These are phyloP conservation scores for Ceratina japonica DNA, from an alignment of 1,140 invertebrate species.

Conservation along the genomic window DNA sequence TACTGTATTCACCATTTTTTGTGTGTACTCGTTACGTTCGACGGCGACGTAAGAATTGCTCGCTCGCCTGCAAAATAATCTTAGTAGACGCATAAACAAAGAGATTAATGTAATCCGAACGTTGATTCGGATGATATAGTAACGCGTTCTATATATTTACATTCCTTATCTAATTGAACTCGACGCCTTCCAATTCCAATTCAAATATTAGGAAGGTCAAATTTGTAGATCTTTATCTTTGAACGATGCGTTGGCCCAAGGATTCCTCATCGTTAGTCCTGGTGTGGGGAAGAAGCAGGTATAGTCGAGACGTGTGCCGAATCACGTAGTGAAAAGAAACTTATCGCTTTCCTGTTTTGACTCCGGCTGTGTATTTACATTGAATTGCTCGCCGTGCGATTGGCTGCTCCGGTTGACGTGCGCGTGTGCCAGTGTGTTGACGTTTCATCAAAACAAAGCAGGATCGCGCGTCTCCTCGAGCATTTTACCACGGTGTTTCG, in stretches of 20 bases:
- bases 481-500: conserved; percentile 67
- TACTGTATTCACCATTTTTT: not conserved
- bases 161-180: not conserved
- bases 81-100: too few relatives aligned
- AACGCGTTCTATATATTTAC: not conserved
- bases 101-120: not conserved
- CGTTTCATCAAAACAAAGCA: conserved; percentile 76
- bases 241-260: not conserved
- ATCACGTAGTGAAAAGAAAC: conserved; percentile 20
- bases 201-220: not conserved
- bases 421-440: conserved; percentile 68
- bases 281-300: not conserved
- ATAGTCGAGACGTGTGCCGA: not conserved
- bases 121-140: too few relatives aligned
- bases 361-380: conserved; percentile 64
- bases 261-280: not conserved
- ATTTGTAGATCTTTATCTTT: not conserved
- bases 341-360: conserved; percentile 39
- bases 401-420: conserved; percentile 61
- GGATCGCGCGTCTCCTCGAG: conserved; percentile 51
- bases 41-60: too few relatives aligned
- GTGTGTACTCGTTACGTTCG: not conserved
- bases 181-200: not conserved
- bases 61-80: too few relatives aligned
- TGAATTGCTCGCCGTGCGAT: conserved; percentile 50